These are phyloP conservation scores for Discoglossus pictus DNA, from an alignment of 2,797 vertebrate genomes.

Conservation along the genomic window DNA sequence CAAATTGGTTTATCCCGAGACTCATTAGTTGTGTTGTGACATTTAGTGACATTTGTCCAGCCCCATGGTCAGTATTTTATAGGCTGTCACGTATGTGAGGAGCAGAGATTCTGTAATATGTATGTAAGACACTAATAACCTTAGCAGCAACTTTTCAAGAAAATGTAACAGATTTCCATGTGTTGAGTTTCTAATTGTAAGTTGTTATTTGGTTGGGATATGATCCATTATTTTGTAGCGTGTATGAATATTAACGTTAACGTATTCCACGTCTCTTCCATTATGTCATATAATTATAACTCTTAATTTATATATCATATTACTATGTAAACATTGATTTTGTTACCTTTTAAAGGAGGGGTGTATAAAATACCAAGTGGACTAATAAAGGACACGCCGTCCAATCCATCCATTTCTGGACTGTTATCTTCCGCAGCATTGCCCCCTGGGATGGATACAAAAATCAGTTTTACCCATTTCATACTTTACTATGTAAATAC, in stretches of 20 bases:
- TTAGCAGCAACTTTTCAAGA: no score
- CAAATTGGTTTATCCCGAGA: not conserved
- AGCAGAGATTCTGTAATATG: no score
- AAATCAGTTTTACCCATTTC: constrained; percentile 22
- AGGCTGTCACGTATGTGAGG: no score
- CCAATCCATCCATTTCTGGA: constrained; percentile 87
- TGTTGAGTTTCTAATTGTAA: no score
- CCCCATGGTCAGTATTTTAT: no score
- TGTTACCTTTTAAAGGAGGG: constrained; percentile 89
- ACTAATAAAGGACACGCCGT: constrained; percentile 91
- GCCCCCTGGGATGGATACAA: constrained; percentile 80
- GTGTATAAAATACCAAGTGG: constrained; percentile 84
- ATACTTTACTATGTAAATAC: no score
- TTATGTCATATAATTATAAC: not conserved
- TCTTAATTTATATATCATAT: not conserved
- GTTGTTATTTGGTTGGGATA: no score
- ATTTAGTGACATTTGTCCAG: not conserved
- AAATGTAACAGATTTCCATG: no score
- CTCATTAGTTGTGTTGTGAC: not conserved
- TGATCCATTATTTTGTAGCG: no score
- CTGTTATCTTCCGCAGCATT: constrained; percentile 83
- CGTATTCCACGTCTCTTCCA: no score
- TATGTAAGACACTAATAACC: no score
- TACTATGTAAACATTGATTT: constrained; percentile 17
- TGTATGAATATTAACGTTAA: no score